Evolutionary conservation across 2,888 invertebrate species (phyloP).

Genomic region (Augochlorella aurata): DNA sequence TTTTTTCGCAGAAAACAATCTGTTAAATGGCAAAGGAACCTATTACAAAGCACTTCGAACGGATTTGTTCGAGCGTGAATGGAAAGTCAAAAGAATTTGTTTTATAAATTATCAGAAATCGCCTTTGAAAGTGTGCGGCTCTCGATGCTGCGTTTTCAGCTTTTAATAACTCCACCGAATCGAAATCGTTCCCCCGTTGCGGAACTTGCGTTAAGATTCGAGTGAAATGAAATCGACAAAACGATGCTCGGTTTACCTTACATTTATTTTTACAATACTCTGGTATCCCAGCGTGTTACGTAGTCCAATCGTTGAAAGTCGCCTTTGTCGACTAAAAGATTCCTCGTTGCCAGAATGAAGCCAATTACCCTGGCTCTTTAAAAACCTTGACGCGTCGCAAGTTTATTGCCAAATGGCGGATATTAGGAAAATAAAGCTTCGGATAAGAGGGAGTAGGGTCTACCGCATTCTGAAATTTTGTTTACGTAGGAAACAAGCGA

Average conservation of each 20-base stretch:
- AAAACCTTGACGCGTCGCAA: no score
- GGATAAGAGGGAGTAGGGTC: no score
- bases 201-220: neutral
- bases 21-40: neutral
- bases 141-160: neutral
- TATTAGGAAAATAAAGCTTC: no score
- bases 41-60: slow-evolving; percentile 3
- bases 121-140: neutral
- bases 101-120: slow-evolving; percentile 4
- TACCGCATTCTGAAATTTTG: neutral
- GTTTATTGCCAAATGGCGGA: no score
- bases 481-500: slow-evolving; percentile 21
- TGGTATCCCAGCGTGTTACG: no score
- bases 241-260: no score
- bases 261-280: no score
- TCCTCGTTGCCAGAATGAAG: no score
- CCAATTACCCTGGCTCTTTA: no score
- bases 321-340: no score
- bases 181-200: neutral
- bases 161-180: slow-evolving; percentile 11
- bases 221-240: neutral
- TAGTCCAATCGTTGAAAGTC: no score
- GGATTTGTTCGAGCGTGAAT: slow-evolving; percentile 7
- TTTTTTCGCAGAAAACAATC: slow-evolving; percentile 3
- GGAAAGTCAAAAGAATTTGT: slow-evolving; percentile 10